Evolutionary conservation across 2,797 vertebrate species (phyloP), one percentile per base, ranked within the genome.

Genomic region (Anabacerthia variegaticeps): DNA sequence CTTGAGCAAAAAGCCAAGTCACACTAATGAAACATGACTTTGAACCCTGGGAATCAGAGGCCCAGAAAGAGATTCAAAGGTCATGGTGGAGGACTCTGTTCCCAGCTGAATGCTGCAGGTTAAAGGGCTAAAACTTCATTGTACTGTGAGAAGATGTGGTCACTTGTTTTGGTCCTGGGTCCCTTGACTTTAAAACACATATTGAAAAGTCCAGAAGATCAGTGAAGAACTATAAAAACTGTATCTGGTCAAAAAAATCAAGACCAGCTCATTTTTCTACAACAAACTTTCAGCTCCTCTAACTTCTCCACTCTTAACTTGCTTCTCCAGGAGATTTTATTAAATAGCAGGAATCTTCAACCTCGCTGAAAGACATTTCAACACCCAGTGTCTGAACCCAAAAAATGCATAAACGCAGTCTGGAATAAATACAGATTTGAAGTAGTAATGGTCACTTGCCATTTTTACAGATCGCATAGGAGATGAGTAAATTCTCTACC

Each of bases 351-450:
- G 18, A 85, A 26, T 51, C 72, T 72, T 65, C 43, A 89, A 69
- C 43, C 59, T 37, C 22, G 24, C 71, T 65, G 83, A 87, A 56
- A 89, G 22, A 68, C 46, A 48, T 79, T 93, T 69, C 69, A 88
- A 67, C 22, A 92, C 18, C 34, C 80, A 81, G 56, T 9, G 6
- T 46, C 77, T 90, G 73, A 96, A 79, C 18, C 44, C n/a, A 24
- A 68, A 93, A 92, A 69, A 17, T 1, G 5, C 67, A 80, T 36
- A 61, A 92, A 66, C 0, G 9, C 81, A 82, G 34, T 43, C 5
- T 71, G 44, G 92, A 96, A 94, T 85, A 91, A 83, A 92, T 74
- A 91, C 32, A 92, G 43, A 93, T 51, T 67, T 85, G 59, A n/a
- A 85, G 55, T 79, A 90, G 66, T 67, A 95, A 95, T 59, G 66